Conservation (phyloP, 2,113 vertebrate genomes). For the Tauraco erythrolophus region DNA sequence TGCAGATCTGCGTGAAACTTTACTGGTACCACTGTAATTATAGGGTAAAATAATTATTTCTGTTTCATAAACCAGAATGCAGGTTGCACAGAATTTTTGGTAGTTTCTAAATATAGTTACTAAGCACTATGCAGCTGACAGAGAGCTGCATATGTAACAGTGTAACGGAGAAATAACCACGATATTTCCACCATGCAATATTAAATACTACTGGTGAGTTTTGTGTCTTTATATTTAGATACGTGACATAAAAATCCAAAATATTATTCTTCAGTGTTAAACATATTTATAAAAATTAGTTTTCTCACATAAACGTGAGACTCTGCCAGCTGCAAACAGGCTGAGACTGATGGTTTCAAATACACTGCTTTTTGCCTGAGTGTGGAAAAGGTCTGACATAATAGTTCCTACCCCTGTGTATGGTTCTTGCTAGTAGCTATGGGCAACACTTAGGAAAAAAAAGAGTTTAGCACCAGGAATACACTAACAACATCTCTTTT, state of each 20-base stretch:
- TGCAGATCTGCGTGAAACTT: background rate
- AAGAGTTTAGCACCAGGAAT: background rate
- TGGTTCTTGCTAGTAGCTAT: background rate
- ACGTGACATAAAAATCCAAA: background rate
- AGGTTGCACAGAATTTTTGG: conserved; percentile 16
- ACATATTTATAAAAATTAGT: background rate
- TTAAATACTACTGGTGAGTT: background rate
- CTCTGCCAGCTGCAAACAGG: background rate
- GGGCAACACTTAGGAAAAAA: background rate
- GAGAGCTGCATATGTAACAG: background rate
- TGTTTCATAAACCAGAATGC: conserved; percentile 46
- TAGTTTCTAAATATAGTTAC: background rate
- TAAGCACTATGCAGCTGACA: conserved; percentile 7
- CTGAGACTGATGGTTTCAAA: background rate
- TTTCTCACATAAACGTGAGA: background rate
- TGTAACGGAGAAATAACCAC: background rate
- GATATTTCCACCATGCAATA: background rate
- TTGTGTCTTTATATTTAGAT: conserved; percentile 22
- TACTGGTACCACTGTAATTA: background rate
- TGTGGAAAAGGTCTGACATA: background rate
- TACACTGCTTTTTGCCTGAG: background rate
- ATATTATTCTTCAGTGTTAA: background rate
- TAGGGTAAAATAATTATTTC: conserved; percentile 36
- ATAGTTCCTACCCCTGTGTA: background rate
- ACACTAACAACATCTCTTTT: background rate